Base-by-base conservation (phyloP, 2,113 vertebrate genomes). In the Rafetus swinhoei region DNA sequence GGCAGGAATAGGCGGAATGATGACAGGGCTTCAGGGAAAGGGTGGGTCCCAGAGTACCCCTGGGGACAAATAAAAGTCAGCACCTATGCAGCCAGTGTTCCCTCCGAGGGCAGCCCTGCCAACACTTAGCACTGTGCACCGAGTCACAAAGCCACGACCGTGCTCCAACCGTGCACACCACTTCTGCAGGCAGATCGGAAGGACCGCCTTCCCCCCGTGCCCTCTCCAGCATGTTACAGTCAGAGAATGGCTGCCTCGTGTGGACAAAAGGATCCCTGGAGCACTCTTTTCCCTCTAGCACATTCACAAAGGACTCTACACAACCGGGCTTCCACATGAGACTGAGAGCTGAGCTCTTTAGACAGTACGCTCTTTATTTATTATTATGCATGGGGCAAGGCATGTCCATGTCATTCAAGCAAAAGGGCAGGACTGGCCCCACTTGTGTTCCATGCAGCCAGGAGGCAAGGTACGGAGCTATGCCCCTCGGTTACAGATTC, bases 401-500 rank as follows among this genome's bases (percentile, higher is more conserved):
- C 0, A 2, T 24, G 55, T 35, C 81, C 89, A 88, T 82, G 85
- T 29, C 59, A 2, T 80, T 0, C 4, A 69, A 74, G 54, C 0
- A 1, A 32, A 85, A 85, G 87, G 74, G 13, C 91, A 91, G 88
- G 93, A 53, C 2, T 0, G 81, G 16, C 94, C 93, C 60, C 92
- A 91, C 79, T 93, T 89, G 87, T 81, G 94, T 56, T 95, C 84
- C 77, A 85, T 62, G 93, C 91, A 93, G 86, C 89, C 14, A 2
- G 12, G 82, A 87, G 94, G 87, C 1, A 1, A 82, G 87, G 81
- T 81, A 83, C 15, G 79, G 84, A 91, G 94, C 90, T 25, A 89
- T 86, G 18, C 74, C 94, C 92, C 12, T 7, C 29, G 80, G 91
- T 96, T 97, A 90, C 74, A 80, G 94, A 94, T 89, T 86, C 32